Percentiles rank a stretch among this genome's conserved stretches.
Conservation (phyloP, 2,113 vertebrate genomes). For the Ochotona princeps region DNA sequence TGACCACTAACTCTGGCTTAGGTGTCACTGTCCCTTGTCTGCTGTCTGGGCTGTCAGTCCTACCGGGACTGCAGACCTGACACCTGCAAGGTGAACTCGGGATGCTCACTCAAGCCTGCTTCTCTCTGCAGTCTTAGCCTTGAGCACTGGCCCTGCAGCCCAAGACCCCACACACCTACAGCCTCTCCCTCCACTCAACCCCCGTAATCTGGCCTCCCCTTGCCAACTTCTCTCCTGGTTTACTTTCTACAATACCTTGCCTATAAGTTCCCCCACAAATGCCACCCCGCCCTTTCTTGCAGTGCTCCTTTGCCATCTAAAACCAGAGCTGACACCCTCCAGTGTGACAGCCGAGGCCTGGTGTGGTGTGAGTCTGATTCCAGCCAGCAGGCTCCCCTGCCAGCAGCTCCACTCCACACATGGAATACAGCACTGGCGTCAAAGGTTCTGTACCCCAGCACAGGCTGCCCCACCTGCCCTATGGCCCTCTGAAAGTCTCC, state of each 20-base stretch:
- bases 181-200: accelerated
- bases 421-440: not conserved
- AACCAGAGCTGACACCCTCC: not conserved
- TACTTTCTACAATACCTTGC: not conserved
- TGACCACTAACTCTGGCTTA: not conserved
- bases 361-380: not conserved
- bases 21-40: not conserved
- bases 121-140: not conserved
- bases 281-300: not conserved
- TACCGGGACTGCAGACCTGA: accelerated
- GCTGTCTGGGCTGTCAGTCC: not conserved
- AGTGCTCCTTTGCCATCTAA: no score
- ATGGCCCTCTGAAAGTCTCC: not conserved
- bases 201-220: not conserved
- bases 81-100: not conserved
- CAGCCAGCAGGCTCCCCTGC: not conserved
- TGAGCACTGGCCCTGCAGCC: accelerated
- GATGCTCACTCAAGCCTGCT: not conserved
- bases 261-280: not conserved
- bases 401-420: not conserved
- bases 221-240: not conserved
- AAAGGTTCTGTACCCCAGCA: not conserved
- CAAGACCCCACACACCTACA: no score
- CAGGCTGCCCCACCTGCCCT: not conserved
- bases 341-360: accelerated